A percentile compares a stretch with the other conserved stretches of the same genome.
phyloP scores from a whole-genome alignment of 2,797 vertebrate species.

The Neopelma chrysocephalum region DNA sequence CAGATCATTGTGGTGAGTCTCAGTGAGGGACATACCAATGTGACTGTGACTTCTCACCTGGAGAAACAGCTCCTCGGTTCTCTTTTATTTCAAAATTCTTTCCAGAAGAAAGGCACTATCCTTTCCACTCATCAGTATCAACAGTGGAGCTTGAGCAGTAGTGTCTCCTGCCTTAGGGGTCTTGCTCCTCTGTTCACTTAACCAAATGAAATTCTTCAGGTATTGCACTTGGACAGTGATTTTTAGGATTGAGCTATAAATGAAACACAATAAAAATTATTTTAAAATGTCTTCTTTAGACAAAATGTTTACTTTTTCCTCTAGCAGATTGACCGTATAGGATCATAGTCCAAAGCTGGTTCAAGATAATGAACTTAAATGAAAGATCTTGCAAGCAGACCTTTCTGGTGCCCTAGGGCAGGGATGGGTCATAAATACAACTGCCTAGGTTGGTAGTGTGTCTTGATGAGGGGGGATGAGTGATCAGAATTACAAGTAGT shows the following conservation, averaged over 20 bases:
- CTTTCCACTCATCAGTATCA: not conserved
- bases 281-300: not conserved
- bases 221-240: not conserved
- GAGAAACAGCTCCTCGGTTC: not conserved
- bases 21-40: not conserved
- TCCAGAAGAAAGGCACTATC: not conserved
- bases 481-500: not conserved
- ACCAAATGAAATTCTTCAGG: not conserved
- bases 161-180: not conserved
- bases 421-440: not conserved
- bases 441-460: not conserved
- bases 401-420: not conserved
- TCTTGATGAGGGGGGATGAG: not conserved
- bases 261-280: not conserved
- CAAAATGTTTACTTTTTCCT: not conserved
- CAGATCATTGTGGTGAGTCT: not conserved
- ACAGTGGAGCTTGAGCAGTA: not conserved
- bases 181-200: not conserved
- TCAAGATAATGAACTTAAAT: not conserved
- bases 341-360: not conserved
- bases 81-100: not conserved
- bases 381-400: not conserved
- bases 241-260: not conserved
- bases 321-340: not conserved
- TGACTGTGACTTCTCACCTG: not conserved